A percentile compares a stretch with the other conserved stretches of the same genome.
Conservation (phyloP, 2,113 vertebrate species). For the Silurus glanis region DNA sequence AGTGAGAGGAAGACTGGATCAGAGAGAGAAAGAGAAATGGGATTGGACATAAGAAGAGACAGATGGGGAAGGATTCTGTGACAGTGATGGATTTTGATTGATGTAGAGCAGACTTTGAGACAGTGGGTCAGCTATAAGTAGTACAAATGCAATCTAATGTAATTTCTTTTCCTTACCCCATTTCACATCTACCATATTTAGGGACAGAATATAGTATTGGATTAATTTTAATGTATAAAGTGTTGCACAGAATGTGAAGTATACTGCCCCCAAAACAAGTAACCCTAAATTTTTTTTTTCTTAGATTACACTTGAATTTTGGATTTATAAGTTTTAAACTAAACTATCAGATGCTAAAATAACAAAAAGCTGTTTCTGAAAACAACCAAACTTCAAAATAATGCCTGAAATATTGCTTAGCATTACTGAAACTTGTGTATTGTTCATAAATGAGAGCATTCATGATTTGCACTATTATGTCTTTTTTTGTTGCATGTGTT, state of each 20-base stretch:
- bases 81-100: slow-evolving; percentile 1
- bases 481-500: background rate
- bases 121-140: background rate
- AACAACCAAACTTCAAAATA: background rate
- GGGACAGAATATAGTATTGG: background rate
- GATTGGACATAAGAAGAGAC: background rate
- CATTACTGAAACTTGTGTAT: background rate
- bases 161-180: background rate
- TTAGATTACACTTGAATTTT: background rate
- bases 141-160: background rate
- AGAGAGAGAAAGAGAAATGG: background rate
- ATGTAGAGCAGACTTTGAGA: background rate
- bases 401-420: background rate
- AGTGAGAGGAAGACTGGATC: background rate
- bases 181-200: background rate
- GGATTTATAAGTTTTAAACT: background rate
- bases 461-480: background rate
- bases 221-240: background rate
- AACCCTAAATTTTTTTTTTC: too few relatives aligned
- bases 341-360: background rate
- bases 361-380: background rate
- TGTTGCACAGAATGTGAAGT: background rate
- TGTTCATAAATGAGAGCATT: background rate
- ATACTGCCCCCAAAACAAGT: background rate
- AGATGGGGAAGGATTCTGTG: slow-evolving; percentile 2